These are phyloP conservation scores for Glossosoma conforme DNA, from an alignment of 1,140 invertebrate species.

Conservation along the genomic window DNA sequence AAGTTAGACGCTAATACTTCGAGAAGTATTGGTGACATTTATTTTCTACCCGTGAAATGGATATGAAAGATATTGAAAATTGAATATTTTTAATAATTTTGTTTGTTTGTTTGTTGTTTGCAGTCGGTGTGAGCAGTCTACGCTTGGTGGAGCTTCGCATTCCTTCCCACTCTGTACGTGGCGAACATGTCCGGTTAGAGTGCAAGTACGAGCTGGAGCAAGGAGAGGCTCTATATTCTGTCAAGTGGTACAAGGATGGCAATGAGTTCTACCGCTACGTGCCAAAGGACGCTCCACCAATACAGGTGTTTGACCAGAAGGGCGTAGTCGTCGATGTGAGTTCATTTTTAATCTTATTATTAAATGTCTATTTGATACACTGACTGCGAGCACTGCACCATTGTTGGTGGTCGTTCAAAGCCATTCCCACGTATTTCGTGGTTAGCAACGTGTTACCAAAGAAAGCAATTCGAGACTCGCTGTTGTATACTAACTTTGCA, in stretches of 20 bases:
- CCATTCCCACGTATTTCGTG: too few species aligned
- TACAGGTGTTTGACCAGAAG: conserved; percentile 66
- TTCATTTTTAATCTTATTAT: conserved; percentile 34
- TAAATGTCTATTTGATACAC: neutral
- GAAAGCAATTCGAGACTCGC: too few species aligned
- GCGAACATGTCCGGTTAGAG: conserved; percentile 61
- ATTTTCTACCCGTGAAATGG: too few species aligned
- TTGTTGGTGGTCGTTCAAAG: neutral
- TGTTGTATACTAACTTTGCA: too few species aligned
- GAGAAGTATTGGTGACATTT: too few species aligned
- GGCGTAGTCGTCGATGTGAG: conserved; percentile 80
- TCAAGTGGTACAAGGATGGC: conserved; percentile 86
- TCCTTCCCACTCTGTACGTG: conserved; percentile 61
- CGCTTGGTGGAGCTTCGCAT: conserved; percentile 61
- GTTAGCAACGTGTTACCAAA: too few species aligned
- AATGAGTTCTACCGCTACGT: conserved; percentile 82
- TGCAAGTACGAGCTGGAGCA: conserved; percentile 77
- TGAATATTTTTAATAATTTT: neutral
- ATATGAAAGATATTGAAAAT: conserved; percentile 1
- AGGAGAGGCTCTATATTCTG: conserved; percentile 73
- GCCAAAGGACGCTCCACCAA: conserved; percentile 64
- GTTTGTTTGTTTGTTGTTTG: conserved; percentile 8
- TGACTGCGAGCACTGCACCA: neutral
- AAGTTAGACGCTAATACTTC: too few species aligned
- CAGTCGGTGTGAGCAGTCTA: conserved; percentile 43